Evolutionary conservation across 1,140 invertebrate species (phyloP), one percentile per base, ranked within the genome.

Genomic region (Frieseomelitta varia): DNA sequence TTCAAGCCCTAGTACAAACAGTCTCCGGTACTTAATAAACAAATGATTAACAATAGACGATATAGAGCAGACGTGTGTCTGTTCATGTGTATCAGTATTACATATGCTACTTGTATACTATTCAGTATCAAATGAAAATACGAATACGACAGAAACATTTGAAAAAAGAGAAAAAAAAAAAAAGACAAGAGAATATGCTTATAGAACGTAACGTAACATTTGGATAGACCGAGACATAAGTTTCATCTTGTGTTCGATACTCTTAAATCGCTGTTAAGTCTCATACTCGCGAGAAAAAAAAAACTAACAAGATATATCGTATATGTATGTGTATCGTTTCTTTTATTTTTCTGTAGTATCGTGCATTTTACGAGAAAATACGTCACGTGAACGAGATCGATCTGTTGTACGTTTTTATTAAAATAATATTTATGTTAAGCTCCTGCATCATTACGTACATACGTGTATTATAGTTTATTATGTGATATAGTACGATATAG

Each of bases 21-120:
- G 82, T 77, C 63, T 79, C 76, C 77, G 85, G 87, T 88, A 88
- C 87, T 88, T 88, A 89, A 81, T 87, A 77, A 86, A 78, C 75
- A 67, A 89, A 81, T 83, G 80, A 71, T 79, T 61, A 19, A 79
- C 51, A 77, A 82, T 76, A 81, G 30, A 75, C 63, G 56, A 85
- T 77, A 72, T 58, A 80, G 74, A 56, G 78, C 55, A 72, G 81
- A 12, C 21, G 30, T 86, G 39, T 30, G 47, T 63, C 80, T 71
- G 80, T 67, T 72, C 84, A 71, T 30, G 56, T 30, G 24, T 71
- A 85, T 71, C 84, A 85, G 79, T 82, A 76, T 83, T 85, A 85
- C 55, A 58, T 56, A 73, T 51, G 51, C 51, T 81, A 81, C 56
- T 74, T 51, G 69, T 67, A 81, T 56, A 85, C 34, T 39, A 76